Percentiles rank a stretch among this genome's conserved stretches.
phyloP scores from a whole-genome alignment of 2,113 vertebrate genomes.

The Cnemophilus loriae region DNA sequence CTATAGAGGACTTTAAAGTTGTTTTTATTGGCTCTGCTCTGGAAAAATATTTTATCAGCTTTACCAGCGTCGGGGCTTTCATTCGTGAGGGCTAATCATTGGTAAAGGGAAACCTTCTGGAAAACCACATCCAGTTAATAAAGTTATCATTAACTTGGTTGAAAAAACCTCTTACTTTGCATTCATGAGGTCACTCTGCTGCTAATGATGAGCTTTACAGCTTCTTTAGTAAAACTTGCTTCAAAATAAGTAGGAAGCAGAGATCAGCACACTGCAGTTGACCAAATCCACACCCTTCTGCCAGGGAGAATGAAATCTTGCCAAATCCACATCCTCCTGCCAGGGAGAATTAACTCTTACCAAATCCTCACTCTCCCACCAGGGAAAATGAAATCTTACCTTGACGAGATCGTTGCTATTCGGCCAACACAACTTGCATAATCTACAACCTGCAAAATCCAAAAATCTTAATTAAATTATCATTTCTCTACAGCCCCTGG shows the following conservation, averaged over 20 bases:
- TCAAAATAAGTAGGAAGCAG: neutral
- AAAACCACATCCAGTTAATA: neutral
- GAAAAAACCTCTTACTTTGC: neutral
- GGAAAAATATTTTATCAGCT: neutral
- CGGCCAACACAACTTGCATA: constrained; percentile 45
- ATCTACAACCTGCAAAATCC: constrained; percentile 69
- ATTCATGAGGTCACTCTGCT: neutral
- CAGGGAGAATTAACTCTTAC: neutral
- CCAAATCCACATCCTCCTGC: neutral
- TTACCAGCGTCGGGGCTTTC: neutral
- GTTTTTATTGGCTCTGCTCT: neutral
- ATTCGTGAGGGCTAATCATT: neutral
- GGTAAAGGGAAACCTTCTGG: neutral
- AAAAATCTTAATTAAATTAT: neutral
- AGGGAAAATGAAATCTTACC: constrained; percentile 58
- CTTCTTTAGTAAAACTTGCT: neutral
- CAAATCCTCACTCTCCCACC: neutral
- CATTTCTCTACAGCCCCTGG: rapidly evolving
- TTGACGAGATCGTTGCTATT: constrained; percentile 63
- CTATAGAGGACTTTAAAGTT: neutral
- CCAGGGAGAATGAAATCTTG: neutral
- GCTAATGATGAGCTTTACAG: neutral
- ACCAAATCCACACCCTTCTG: neutral
- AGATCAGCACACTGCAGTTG: neutral
- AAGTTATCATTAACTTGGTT: neutral